These are phyloP conservation scores for Luffia ferchaultella DNA, from an alignment of 2,888 invertebrate species.

Conservation along the genomic window DNA sequence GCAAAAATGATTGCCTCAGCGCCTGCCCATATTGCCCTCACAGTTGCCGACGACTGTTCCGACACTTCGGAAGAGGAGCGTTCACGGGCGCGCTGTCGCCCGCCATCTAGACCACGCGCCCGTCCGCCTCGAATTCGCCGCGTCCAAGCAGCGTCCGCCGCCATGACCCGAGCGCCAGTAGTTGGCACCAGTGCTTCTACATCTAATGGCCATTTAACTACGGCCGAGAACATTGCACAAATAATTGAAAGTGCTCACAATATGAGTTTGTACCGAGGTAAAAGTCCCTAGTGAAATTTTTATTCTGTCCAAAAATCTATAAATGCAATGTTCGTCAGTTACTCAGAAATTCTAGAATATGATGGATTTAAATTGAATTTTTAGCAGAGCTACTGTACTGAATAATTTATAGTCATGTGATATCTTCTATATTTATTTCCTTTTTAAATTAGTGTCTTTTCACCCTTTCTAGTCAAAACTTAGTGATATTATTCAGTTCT, in stretches of 20 bases:
- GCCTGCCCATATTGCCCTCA: constrained; percentile 81
- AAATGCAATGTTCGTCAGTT: too few relatives aligned
- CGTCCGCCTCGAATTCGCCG: constrained; percentile 15
- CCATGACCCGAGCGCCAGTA: neutral
- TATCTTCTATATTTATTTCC: too few relatives aligned
- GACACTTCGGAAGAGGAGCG: constrained; percentile 51
- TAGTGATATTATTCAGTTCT: too few relatives aligned
- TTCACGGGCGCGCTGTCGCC: constrained; percentile 46
- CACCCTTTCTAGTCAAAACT: too few relatives aligned
- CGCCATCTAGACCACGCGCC: constrained; percentile 41
- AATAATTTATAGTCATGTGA: too few relatives aligned
- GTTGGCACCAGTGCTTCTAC: too few relatives aligned
- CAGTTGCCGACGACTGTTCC: constrained; percentile 68
- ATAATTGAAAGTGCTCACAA: neutral
- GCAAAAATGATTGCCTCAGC: constrained; percentile 90
- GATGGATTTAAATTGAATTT: too few relatives aligned
- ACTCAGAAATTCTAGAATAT: too few relatives aligned
- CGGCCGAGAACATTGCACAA: neutral
- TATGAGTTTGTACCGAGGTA: neutral
- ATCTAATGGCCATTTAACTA: neutral
- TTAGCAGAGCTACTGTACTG: too few relatives aligned
- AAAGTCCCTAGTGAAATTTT: too few relatives aligned
- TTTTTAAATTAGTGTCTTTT: too few relatives aligned
- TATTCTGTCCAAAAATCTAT: too few relatives aligned
- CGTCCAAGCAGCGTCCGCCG: neutral